Conservation (phyloP, 2,113 vertebrate genomes). For the Solea senegalensis region DNA sequence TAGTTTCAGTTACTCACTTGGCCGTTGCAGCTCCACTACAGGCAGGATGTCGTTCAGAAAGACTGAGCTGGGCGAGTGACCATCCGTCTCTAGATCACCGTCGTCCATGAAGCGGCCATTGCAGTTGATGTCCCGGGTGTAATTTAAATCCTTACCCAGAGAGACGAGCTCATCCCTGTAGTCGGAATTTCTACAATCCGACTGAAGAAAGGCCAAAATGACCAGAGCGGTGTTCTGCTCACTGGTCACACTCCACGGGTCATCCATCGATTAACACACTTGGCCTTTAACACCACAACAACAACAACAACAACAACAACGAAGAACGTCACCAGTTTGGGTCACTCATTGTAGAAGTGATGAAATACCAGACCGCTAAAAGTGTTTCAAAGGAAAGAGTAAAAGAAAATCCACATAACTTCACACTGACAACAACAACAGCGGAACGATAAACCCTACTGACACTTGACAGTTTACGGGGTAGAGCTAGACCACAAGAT, state of each 20-base stretch:
- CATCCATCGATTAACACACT: conserved; percentile 50
- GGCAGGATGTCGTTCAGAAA: conserved; percentile 28
- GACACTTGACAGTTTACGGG: neutral
- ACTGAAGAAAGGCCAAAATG: conserved; percentile 71
- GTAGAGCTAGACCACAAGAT: neutral
- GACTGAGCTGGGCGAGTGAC: conserved; percentile 22
- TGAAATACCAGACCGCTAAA: no score
- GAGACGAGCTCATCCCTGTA: conserved; percentile 38
- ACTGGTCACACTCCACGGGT: neutral
- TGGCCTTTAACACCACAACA: neutral
- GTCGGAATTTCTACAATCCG: conserved; percentile 5
- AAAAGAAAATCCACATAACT: no score
- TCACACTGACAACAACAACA: neutral
- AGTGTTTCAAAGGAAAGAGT: no score
- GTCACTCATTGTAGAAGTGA: no score
- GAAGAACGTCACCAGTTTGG: neutral
- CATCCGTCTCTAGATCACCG: conserved; percentile 73
- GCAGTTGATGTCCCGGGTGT: conserved; percentile 5
- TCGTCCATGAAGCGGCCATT: conserved; percentile 6
- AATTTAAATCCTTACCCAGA: conserved; percentile 5
- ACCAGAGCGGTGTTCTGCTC: conserved; percentile 42
- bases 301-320: neutral
- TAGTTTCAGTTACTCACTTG: conserved; percentile 45
- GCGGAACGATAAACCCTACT: no score
- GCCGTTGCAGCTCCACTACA: conserved; percentile 11